phyloP scores from a whole-genome alignment of 2,888 invertebrate genomes.

The Hoplodrina blanda region DNA sequence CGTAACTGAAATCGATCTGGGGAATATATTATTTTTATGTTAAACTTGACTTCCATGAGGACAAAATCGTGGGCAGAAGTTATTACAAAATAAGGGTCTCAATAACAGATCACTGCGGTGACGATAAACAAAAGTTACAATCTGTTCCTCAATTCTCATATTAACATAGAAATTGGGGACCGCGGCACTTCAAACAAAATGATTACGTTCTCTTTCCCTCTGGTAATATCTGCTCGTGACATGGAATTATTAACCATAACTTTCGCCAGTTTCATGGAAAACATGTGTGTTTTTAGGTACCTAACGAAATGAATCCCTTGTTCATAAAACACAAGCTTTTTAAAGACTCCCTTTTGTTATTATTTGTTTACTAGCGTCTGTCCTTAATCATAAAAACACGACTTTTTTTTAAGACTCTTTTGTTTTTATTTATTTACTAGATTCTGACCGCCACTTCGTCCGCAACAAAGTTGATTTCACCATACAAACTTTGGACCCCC shows the following conservation, averaged over 20 bases:
- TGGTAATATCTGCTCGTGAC: conserved; percentile 18
- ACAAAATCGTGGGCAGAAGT: too few species aligned
- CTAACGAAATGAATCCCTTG: neutral
- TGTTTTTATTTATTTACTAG: too few species aligned
- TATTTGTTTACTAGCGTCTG: too few species aligned
- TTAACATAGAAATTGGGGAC: conserved; percentile 49
- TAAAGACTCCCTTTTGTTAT: too few species aligned
- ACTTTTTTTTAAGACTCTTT: too few species aligned
- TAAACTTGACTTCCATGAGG: too few species aligned
- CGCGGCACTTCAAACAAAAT: conserved; percentile 40
- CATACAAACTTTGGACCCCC: too few species aligned
- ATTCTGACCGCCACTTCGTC: too few species aligned
- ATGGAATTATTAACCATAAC: conserved; percentile 22
- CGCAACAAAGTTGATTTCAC: too few species aligned
- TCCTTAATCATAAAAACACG: too few species aligned
- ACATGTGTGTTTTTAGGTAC: conserved; percentile 13
- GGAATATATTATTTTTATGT: too few species aligned
- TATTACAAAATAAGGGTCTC: neutral
- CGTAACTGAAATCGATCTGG: too few species aligned
- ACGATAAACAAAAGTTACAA: conserved; percentile 24
- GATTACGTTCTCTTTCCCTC: conserved; percentile 1
- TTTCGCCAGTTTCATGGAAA: conserved; percentile 7
- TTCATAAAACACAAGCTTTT: neutral
- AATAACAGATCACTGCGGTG: conserved; percentile 11
- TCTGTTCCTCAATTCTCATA: conserved; percentile 38